These are phyloP conservation scores for Oreochromis tanganicae DNA, from an alignment of 2,113 vertebrate genomes.

Conservation along the genomic window DNA sequence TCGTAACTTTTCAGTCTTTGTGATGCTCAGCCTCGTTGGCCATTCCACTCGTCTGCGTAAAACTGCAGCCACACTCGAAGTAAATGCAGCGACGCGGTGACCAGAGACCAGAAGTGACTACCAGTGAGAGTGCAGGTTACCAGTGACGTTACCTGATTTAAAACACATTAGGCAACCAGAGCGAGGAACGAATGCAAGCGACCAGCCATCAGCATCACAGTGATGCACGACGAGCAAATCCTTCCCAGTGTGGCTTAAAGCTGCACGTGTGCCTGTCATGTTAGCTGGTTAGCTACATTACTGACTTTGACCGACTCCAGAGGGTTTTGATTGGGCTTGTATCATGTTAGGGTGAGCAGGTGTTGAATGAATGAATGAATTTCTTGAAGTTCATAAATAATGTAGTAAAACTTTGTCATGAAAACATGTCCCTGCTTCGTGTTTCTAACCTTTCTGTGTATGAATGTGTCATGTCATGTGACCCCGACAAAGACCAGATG, in stretches of 20 bases:
- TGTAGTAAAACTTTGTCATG: neutral
- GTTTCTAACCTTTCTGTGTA: neutral
- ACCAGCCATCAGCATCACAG: neutral
- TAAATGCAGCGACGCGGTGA: neutral
- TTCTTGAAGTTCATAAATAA: neutral
- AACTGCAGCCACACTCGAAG: neutral
- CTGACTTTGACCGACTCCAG: neutral
- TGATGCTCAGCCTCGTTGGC: neutral
- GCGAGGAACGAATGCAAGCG: accelerated
- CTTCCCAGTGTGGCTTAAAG: neutral
- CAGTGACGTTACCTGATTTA: no score
- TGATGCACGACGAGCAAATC: accelerated
- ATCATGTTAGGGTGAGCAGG: neutral
- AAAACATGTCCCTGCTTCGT: neutral
- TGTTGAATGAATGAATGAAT: neutral
- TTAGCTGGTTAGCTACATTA: neutral
- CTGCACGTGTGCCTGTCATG: accelerated
- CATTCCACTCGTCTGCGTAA: neutral
- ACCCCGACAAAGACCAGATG: neutral
- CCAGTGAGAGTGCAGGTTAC: neutral
- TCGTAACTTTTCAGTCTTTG: neutral
- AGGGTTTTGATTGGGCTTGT: neutral
- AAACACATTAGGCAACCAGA: neutral
- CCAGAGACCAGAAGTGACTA: neutral
- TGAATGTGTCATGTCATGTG: neutral